Evolutionary conservation across 2,797 vertebrate genomes (phyloP).

Genomic region (Gobionotothen gibberifrons): DNA sequence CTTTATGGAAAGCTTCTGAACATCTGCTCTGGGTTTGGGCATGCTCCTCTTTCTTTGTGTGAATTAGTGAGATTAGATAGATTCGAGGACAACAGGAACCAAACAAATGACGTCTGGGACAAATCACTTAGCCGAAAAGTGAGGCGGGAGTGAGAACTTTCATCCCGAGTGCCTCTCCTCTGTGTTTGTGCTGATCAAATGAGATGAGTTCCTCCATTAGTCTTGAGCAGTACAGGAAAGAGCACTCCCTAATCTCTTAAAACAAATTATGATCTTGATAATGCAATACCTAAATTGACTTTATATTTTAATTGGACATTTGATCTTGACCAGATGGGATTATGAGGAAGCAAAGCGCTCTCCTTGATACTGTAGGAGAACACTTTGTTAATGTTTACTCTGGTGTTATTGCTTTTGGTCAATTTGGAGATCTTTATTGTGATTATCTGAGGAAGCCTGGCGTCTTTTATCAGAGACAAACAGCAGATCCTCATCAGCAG

Average conservation of each 20-base stretch:
- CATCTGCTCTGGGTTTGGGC: neutral
- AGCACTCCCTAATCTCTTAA: slow-evolving; percentile 47
- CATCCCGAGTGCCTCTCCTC: slow-evolving; percentile 4
- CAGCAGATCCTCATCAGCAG: neutral
- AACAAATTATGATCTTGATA: slow-evolving; percentile 45
- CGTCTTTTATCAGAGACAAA: no score
- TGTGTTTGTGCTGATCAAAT: slow-evolving; percentile 12
- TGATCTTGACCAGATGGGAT: slow-evolving; percentile 36
- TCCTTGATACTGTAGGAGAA: neutral
- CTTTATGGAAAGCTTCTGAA: neutral
- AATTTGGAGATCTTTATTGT: slow-evolving; percentile 3
- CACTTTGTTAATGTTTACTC: neutral
- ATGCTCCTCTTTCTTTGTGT: neutral
- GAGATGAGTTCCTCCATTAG: slow-evolving; percentile 42
- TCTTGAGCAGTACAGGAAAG: slow-evolving; percentile 29
- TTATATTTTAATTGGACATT: slow-evolving; percentile 30
- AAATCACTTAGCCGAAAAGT: slow-evolving; percentile 10
- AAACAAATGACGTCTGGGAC: slow-evolving; percentile 12
- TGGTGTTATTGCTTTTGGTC: slow-evolving; percentile 4
- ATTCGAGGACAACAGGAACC: slow-evolving; percentile 21
- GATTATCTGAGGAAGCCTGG: slow-evolving; percentile 7
- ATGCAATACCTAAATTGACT: slow-evolving; percentile 21
- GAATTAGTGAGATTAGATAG: neutral
- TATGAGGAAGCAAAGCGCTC: neutral
- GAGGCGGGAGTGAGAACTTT: slow-evolving; percentile 18